phyloP scores from a whole-genome alignment of 2,797 vertebrate genomes.

The Acipenser oxyrinchus region DNA sequence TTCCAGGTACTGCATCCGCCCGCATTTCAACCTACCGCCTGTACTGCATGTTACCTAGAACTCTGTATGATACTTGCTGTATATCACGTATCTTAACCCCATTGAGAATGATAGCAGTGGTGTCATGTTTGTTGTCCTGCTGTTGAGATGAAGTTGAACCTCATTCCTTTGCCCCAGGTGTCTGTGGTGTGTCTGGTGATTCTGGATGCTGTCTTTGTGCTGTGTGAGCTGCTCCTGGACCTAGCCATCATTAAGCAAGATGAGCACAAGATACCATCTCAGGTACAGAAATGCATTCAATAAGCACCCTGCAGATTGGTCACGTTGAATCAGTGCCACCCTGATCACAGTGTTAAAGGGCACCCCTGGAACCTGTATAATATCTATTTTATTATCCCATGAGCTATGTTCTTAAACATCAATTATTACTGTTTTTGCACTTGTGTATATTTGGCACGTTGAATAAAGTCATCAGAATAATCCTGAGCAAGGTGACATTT shows the following conservation, averaged over 20 bases:
- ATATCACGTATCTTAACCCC: neutral
- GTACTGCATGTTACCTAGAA: constrained; percentile 6
- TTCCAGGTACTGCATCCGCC: constrained; percentile 72
- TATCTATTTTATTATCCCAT: neutral
- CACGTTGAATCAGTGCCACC: neutral
- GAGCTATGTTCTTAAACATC: neutral
- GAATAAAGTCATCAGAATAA: too few relatives aligned
- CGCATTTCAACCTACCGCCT: too few relatives aligned
- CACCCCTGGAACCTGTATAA: too few relatives aligned
- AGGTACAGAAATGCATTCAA: constrained; percentile 49
- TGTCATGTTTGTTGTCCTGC: neutral
- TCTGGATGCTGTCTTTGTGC: constrained; percentile 82
- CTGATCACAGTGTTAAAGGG: too few relatives aligned
- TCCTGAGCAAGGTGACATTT: too few relatives aligned
- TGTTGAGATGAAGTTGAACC: neutral
- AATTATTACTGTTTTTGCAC: too few relatives aligned
- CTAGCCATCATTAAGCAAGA: constrained; percentile 68
- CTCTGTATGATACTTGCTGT: constrained; percentile 1
- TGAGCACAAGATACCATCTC: constrained; percentile 53
- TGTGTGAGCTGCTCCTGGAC: constrained; percentile 83
- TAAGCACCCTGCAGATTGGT: neutral
- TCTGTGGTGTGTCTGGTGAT: constrained; percentile 79
- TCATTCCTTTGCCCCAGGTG: constrained; percentile 52
- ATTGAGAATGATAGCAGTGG: neutral
- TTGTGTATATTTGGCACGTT: neutral